Evolutionary conservation across 2,888 invertebrate species (phyloP), one percentile per base, ranked within the genome.

Genomic region (Aleiodes testaceus): DNA sequence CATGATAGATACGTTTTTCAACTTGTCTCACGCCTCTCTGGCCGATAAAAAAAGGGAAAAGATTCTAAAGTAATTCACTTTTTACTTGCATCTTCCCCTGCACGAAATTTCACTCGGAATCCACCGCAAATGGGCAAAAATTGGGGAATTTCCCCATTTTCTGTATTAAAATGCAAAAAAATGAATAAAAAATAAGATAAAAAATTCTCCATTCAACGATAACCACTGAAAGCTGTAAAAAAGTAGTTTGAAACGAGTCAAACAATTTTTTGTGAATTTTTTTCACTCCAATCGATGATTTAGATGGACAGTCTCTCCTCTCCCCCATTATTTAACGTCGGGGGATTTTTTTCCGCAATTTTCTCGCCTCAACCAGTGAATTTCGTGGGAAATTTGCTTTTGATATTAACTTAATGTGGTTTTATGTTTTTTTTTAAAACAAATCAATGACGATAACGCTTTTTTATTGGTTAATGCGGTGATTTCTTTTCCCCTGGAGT

Each of bases 371-470:
- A 47, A 47, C 47, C 50, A 42, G 67, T 53, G 55, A 69, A 30
- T 69, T 66, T 66, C 76, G 73, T 76, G 76, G 76, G 75, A 76
- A 76, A 75, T 70, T 65, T 47, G 44, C 49, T 61, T 70, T 72
- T 69, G 55, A 74, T 76, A 73, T 50, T 14, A 68, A 68, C 45
- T 73, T 76, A 47, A 76, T 74, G 64, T 18, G 22, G 53, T 16
- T 45, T 70, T 53, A 68, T 59, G 64, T 59, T 50, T 20, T 50
- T 16, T 36, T 26, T 26, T 26, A 5, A 26, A 26, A 14, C 7
- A 12, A 12, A 22, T 50, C 67, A 65, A 18, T 42, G 26, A 20
- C 16, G 20, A 5, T 53, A n/a, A 53, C 1, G 3, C 4, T 3
- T 26, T 26, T 26, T 26, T 26, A 26, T 26, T 5, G 4, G 26